Percentiles rank a stretch among this genome's conserved stretches.
Conservation (phyloP, 2,888 invertebrate genomes). For the Diarsia brunnea region DNA sequence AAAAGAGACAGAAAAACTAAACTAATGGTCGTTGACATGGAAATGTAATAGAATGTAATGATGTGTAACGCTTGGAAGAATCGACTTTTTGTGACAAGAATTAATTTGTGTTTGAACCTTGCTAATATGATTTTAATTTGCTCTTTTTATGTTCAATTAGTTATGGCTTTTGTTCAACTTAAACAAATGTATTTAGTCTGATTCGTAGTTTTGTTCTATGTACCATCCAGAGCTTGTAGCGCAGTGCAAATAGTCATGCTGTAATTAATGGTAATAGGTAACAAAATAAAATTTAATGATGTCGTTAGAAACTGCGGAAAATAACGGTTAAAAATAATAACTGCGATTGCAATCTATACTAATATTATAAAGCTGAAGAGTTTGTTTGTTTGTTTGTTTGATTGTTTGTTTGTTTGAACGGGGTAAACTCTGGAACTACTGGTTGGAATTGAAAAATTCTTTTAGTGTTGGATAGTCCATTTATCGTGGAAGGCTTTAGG, state of each 20-base stretch:
- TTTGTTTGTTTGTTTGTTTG: too few relatives aligned
- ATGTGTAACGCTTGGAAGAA: conserved; percentile 33
- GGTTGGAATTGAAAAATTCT: too few relatives aligned
- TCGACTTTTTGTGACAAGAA: background rate
- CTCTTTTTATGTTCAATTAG: conserved; percentile 1
- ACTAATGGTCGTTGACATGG: conserved; percentile 67
- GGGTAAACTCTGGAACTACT: too few relatives aligned
- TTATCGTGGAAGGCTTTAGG: too few relatives aligned
- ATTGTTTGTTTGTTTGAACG: too few relatives aligned
- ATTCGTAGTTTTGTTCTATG: conserved; percentile 9
- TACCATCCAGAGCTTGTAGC: conserved; percentile 7
- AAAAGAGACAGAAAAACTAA: conserved; percentile 72
- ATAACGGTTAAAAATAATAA: conserved; percentile 20
- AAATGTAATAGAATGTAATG: conserved; percentile 56
- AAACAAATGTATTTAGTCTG: background rate
- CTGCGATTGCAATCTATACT: conserved; percentile 20
- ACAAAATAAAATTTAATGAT: conserved; percentile 37
- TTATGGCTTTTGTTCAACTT: background rate
- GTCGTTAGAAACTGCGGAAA: conserved; percentile 18
- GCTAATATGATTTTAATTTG: conserved; percentile 25
- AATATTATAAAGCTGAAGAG: too few relatives aligned
- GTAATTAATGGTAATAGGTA: conserved; percentile 26
- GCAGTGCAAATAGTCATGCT: background rate
- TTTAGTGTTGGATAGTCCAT: too few relatives aligned
- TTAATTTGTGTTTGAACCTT: background rate